Conservation (phyloP, 1,140 invertebrate genomes). For the Saccostrea cuccullata region DNA sequence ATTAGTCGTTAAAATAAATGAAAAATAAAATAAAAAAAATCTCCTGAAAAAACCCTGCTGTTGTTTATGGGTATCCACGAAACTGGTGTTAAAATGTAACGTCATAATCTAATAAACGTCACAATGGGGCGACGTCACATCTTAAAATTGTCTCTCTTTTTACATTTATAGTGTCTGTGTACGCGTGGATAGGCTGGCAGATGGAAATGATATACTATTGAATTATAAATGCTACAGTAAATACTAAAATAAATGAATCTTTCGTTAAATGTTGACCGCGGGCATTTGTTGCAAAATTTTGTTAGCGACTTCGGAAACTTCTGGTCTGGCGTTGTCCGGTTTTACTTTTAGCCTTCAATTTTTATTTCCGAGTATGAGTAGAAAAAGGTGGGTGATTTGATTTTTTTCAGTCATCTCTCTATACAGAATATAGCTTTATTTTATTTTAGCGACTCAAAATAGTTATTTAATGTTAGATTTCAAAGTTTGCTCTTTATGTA, state of each 20-base stretch:
- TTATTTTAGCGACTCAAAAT: too few species aligned
- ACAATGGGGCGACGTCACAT: background rate
- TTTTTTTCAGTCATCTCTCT: background rate
- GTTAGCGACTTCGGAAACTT: background rate
- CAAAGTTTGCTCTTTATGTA: too few species aligned
- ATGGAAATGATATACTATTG: too few species aligned
- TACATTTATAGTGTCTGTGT: too few species aligned
- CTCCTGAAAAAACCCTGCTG: background rate
- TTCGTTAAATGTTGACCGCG: background rate
- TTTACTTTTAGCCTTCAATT: background rate
- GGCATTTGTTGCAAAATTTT: background rate
- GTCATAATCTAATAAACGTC: conserved; percentile 1
- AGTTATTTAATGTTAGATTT: too few species aligned
- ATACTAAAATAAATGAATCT: too few species aligned
- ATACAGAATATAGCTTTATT: too few species aligned
- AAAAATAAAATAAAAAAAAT: background rate
- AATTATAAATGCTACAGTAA: too few species aligned
- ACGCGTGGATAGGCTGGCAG: too few species aligned
- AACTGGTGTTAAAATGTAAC: background rate
- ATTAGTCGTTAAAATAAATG: background rate
- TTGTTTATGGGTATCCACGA: conserved; percentile 2
- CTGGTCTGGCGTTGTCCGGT: background rate
- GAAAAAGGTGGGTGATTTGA: conserved; percentile 32
- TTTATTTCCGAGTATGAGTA: conserved; percentile 23
- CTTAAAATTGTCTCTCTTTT: background rate